Conservation (phyloP, 2,888 invertebrate genomes). For the Saturnia pavonia region DNA sequence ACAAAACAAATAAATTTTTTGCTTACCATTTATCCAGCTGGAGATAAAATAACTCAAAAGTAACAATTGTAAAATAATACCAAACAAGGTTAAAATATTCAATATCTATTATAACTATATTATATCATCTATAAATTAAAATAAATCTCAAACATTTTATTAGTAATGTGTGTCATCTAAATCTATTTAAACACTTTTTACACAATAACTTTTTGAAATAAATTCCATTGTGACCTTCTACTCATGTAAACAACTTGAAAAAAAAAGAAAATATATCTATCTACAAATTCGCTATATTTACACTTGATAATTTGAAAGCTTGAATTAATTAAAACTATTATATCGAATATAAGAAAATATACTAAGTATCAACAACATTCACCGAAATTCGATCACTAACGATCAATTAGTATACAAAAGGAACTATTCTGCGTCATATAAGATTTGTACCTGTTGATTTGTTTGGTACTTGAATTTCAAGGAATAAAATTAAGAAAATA, state of each 20-base stretch:
- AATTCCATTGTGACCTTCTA: neutral
- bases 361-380: neutral
- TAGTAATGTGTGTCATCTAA: no score
- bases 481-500: conserved; percentile 13
- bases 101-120: no score
- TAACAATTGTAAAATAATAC: no score
- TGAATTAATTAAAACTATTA: neutral
- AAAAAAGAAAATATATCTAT: neutral
- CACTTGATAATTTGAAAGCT: neutral
- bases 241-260: neutral
- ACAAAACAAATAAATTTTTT: no score
- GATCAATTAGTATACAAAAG: conserved; percentile 22
- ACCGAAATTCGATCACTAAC: conserved; percentile 6
- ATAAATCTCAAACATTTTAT: no score
- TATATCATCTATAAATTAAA: neutral
- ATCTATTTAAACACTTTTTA: no score
- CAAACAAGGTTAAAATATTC: no score
- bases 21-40: no score
- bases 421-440: conserved; percentile 34
- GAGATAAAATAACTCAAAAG: no score
- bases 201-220: no score
- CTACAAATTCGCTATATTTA: neutral
- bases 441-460: conserved; percentile 40
- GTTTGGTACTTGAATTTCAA: conserved; percentile 21
- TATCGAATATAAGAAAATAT: neutral